Conservation (phyloP, 1,140 invertebrate species). For the Parasteatoda tepidariorum region DNA sequence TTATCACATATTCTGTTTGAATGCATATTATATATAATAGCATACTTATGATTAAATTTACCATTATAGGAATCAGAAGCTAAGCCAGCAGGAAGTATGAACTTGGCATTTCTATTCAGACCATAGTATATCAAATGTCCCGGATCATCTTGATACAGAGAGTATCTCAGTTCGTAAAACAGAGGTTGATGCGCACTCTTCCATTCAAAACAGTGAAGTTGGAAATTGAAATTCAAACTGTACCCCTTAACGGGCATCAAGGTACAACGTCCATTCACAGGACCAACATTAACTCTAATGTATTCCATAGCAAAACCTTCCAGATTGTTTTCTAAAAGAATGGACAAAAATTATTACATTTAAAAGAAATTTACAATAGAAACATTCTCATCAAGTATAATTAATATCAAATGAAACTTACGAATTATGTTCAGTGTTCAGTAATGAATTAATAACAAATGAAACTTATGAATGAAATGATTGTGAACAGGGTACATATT, state of each 20-base stretch:
- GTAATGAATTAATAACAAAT: too few relatives aligned
- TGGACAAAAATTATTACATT: background rate
- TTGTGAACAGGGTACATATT: too few relatives aligned
- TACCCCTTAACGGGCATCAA: constrained; percentile 42
- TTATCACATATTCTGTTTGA: too few relatives aligned
- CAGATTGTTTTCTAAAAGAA: background rate
- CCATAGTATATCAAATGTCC: constrained; percentile 55
- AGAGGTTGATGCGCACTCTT: constrained; percentile 20
- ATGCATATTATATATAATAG: background rate
- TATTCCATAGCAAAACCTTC: constrained; percentile 47
- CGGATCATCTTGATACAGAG: background rate
- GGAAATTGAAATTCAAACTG: constrained; percentile 27
- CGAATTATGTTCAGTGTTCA: too few relatives aligned
- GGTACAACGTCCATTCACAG: constrained; percentile 51
- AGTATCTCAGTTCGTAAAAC: constrained; percentile 50
- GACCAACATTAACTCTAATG: constrained; percentile 32
- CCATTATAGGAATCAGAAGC: constrained; percentile 34
- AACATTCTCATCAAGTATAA: too few relatives aligned
- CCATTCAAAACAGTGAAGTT: constrained; percentile 56
- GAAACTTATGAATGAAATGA: too few relatives aligned
- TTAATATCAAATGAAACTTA: too few relatives aligned
- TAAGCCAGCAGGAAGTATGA: constrained; percentile 36
- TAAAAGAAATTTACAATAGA: background rate
- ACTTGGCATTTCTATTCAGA: constrained; percentile 45
- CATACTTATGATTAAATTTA: constrained; percentile 12